Percentiles rank a stretch among this genome's conserved stretches.
Conservation (phyloP, 2,888 invertebrate genomes). For the Cyaniris semiargus region DNA sequence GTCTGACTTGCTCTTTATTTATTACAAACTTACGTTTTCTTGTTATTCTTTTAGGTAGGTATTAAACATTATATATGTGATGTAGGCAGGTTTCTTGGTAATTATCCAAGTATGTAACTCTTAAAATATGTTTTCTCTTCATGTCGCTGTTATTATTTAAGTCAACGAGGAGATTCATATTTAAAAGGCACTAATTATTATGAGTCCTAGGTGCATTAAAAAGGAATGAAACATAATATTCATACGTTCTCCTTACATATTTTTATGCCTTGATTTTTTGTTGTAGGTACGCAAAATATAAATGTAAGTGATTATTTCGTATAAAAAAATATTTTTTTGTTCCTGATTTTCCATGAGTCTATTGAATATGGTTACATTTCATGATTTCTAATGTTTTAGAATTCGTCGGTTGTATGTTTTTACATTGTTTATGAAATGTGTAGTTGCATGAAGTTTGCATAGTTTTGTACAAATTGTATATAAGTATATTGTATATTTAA, state of each 20-base stretch:
- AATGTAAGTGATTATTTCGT: neutral
- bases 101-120: neutral
- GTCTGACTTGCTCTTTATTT: too few relatives aligned
- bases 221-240: neutral
- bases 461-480: constrained; percentile 46
- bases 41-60: neutral
- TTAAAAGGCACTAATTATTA: neutral
- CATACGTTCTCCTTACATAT: neutral
- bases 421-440: neutral
- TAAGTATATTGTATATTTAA: constrained; percentile 39
- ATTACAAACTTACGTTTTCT: neutral
- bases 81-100: neutral
- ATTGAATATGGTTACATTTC: neutral
- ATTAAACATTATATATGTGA: neutral
- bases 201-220: neutral
- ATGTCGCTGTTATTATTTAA: neutral
- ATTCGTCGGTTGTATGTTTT: constrained; percentile 12
- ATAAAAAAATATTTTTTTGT: neutral
- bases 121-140: neutral
- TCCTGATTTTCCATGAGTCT: constrained; percentile 18
- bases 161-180: neutral
- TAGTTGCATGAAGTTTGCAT: constrained; percentile 16
- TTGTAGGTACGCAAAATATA: neutral
- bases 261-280: neutral
- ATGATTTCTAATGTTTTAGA: neutral